phyloP scores from a whole-genome alignment of 30 jellyfish, hydroid and myxozoan species.

The Aurelia aurita complex sp. Pacific region DNA sequence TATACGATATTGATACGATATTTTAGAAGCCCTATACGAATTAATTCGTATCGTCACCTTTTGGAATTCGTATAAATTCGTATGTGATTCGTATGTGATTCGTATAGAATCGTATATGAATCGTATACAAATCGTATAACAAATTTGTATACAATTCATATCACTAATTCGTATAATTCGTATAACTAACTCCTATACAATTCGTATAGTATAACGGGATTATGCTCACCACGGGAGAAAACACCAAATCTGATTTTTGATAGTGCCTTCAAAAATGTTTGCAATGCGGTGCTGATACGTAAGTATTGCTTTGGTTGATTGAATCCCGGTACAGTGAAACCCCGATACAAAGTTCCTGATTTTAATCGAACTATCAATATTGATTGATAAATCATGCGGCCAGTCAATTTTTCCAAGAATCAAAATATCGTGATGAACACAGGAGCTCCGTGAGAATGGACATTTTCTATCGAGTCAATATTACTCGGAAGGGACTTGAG shows the following conservation, averaged over 20 bases:
- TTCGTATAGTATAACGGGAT: conserved; percentile 10
- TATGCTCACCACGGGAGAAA: conserved; percentile 11
- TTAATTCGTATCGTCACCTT: too few relatives aligned
- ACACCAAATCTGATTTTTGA: neutral
- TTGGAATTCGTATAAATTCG: too few relatives aligned
- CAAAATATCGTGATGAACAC: too few relatives aligned
- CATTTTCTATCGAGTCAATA: too few relatives aligned
- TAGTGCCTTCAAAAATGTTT: neutral
- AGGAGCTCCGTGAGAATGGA: too few relatives aligned
- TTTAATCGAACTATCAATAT: neutral
- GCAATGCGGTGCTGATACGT: conserved; percentile 9
- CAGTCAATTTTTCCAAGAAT: too few relatives aligned
- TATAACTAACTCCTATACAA: neutral
- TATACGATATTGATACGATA: too few relatives aligned
- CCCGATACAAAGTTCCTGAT: conserved; percentile 9
- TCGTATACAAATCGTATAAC: neutral
- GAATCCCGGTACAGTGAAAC: conserved; percentile 11
- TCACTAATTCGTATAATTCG: neutral
- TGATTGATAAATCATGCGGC: neutral
- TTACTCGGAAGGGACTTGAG: too few relatives aligned
- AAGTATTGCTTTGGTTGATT: conserved; percentile 1
- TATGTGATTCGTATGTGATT: too few relatives aligned
- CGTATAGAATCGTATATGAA: neutral
- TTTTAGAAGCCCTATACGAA: too few relatives aligned
- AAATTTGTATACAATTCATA: neutral